These are phyloP conservation scores for Protodeltote pygarga DNA, from an alignment of 2,888 invertebrate species.

Conservation along the genomic window DNA sequence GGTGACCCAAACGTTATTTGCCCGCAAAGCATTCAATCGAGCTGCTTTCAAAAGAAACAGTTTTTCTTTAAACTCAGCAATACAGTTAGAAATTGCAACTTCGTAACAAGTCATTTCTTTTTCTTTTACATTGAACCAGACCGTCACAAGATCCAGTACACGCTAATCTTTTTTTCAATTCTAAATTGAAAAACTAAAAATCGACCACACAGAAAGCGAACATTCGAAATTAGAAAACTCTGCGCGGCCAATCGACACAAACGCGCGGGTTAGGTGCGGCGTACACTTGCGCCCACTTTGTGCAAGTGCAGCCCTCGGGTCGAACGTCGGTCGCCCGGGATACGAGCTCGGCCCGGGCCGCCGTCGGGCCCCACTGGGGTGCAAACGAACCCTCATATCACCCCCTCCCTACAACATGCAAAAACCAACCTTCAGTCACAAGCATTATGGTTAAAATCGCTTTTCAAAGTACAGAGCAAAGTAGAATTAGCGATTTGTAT, in stretches of 20 bases:
- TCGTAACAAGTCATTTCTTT: constrained; percentile 11
- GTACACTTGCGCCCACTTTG: constrained; percentile 63
- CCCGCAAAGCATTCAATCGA: too few species aligned
- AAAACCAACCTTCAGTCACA: constrained; percentile 49
- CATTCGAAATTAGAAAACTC: constrained; percentile 59
- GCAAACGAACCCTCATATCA: constrained; percentile 67
- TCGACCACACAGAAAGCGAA: constrained; percentile 34
- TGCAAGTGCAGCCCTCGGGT: constrained; percentile 72
- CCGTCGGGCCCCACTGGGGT: constrained; percentile 59
- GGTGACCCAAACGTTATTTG: constrained; percentile 15
- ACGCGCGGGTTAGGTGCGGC: constrained; percentile 58
- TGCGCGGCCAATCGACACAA: constrained; percentile 51
- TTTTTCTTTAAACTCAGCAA: constrained; percentile 15
- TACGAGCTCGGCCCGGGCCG: constrained; percentile 78
- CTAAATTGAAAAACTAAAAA: constrained; percentile 41
- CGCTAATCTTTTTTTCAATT: constrained; percentile 48
- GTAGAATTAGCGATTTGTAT: constrained; percentile 78
- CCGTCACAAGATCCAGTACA: constrained; percentile 35
- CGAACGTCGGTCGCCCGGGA: constrained; percentile 74
- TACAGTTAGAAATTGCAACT: constrained; percentile 13
- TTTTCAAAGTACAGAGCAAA: constrained; percentile 33
- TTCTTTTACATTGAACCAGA: constrained; percentile 19
- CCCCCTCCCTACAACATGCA: constrained; percentile 39
- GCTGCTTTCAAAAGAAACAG: constrained; percentile 11
- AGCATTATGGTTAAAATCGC: constrained; percentile 32